A percentile compares a stretch with the other conserved stretches of the same genome.
These are phyloP conservation scores for Dipodomys stephensi DNA, from an alignment of 2,113 vertebrate genomes.

Conservation along the genomic window DNA sequence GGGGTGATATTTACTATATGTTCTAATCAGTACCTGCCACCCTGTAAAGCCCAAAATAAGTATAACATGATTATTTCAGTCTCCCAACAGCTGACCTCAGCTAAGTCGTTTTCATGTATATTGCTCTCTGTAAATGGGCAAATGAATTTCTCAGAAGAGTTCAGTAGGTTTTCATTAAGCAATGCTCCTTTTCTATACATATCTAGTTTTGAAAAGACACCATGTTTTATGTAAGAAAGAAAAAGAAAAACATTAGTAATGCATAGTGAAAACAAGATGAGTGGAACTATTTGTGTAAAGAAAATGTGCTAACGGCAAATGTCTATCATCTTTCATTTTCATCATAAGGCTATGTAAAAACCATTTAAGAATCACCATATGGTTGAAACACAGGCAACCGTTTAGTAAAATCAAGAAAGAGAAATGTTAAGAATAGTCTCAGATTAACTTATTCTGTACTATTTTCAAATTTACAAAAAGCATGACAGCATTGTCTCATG, in stretches of 20 bases:
- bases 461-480: neutral
- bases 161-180: neutral
- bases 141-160: neutral
- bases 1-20: neutral
- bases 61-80: neutral
- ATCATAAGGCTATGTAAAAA: neutral
- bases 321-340: neutral
- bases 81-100: neutral
- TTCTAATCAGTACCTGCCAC: neutral
- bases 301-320: neutral
- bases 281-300: neutral
- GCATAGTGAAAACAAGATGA: neutral
- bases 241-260: neutral
- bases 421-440: neutral
- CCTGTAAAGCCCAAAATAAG: neutral
- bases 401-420: neutral
- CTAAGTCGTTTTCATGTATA: slow-evolving; percentile 10
- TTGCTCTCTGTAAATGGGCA: neutral
- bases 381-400: neutral
- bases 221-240: neutral
- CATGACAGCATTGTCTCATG: neutral
- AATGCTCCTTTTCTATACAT: neutral
- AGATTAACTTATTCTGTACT: neutral
- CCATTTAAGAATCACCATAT: neutral
- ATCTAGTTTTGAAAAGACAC: neutral